A percentile compares a stretch with the other conserved stretches of the same genome.
phyloP scores from a whole-genome alignment of 2,797 vertebrate genomes.

The Coregonus ussuriensis region DNA sequence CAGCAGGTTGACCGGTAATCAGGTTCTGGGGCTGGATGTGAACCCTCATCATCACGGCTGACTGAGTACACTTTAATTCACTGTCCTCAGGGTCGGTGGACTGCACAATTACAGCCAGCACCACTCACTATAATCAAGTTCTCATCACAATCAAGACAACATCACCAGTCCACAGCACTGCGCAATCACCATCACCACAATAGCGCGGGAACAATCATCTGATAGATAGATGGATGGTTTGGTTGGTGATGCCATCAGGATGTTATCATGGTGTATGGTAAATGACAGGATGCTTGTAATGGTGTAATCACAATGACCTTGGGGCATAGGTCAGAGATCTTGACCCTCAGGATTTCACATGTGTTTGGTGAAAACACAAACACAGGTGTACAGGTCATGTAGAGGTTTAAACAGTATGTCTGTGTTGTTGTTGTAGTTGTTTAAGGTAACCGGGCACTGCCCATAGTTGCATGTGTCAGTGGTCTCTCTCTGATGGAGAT shows the following conservation, averaged over 20 bases:
- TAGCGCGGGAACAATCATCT: slow-evolving; percentile 29
- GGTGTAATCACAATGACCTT: slow-evolving; percentile 8
- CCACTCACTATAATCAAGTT: slow-evolving; percentile 56
- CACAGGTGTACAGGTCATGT: too few relatives aligned
- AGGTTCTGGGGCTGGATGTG: slow-evolving; percentile 47
- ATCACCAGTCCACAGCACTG: slow-evolving; percentile 42
- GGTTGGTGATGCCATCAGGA: slow-evolving; percentile 67
- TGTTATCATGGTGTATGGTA: slow-evolving; percentile 61
- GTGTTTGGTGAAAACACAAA: neutral
- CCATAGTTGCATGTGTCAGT: too few relatives aligned
- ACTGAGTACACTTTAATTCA: slow-evolving; percentile 40
- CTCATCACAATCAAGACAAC: slow-evolving; percentile 61
- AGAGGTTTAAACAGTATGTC: neutral
- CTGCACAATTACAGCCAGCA: neutral
- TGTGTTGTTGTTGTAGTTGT: neutral
- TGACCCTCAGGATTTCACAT: slow-evolving; percentile 20
- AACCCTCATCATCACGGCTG: slow-evolving; percentile 44
- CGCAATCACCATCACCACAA: slow-evolving; percentile 68
- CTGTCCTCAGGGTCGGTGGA: slow-evolving; percentile 5
- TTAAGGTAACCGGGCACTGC: neutral
- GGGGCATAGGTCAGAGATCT: slow-evolving; percentile 35
- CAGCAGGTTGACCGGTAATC: slow-evolving; percentile 60
- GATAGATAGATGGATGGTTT: slow-evolving; percentile 25
- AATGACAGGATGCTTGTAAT: slow-evolving; percentile 61
- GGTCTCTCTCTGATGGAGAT: too few relatives aligned